Base-by-base conservation (phyloP, 2,797 vertebrate genomes). In the Semotilus atromaculatus region DNA sequence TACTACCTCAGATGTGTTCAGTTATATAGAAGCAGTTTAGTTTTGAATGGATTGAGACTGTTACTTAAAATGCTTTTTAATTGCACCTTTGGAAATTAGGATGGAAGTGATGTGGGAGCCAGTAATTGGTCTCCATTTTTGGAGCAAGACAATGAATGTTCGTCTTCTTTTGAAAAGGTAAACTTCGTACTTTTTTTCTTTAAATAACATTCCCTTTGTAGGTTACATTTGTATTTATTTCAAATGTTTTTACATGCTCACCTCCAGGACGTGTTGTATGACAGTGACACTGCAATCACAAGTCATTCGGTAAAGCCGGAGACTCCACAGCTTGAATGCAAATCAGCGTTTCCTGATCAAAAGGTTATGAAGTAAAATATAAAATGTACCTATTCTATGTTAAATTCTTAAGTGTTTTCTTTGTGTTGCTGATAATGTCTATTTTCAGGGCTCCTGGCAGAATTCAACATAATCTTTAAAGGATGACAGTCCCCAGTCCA, bases 121-220 rank as follows among this genome's bases (percentile, higher is more conserved):
- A 55, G 21, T 23, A 21, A 34, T 51, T 51, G 48, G 29, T 75
- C 73, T 55, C 51, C 51, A 75, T 3, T 75, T 75, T 75, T 75
- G 73, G 51, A 58, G 31, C 19, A 16, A 55, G 31, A 75, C 11
- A 3, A n/a, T 36, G 51, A 58, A 75, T 34, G 1, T 8, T 51
- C 16, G 21, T 55, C 31, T 38, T 75, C 9, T 58, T 75, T 55
- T 58, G 19, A 74, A 75, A 75, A 75, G 73, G 31, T 75, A 58
- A 75, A 38, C 51, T 55, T 75, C 29, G 53, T 74, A 13, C 16
- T 51, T 34, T 36, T 55, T 31, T 53, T 7, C 2, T n/a, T 23
- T 53, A 7, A 55, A 76, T 76, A 76, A 5, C 21, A 14, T 58
- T 76, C 31, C 0, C 51, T 58, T 76, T n/a, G 51, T 76, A 58